A percentile compares a stretch with the other conserved stretches of the same genome.
Conservation (phyloP, 2,888 invertebrate genomes). For the Chrysina gloriosa region DNA sequence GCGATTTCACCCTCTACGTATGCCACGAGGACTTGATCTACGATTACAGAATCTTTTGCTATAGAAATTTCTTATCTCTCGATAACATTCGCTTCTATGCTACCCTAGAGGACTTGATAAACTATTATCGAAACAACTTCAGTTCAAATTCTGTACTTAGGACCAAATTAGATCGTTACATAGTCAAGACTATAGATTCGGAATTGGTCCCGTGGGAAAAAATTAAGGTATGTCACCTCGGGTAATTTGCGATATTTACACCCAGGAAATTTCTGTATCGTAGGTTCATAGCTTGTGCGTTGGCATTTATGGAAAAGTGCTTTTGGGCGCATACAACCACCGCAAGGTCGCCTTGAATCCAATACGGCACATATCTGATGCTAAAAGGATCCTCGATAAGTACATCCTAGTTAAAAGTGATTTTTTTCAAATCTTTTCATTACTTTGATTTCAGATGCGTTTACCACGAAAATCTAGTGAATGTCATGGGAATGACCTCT, state of each 20-base stretch:
- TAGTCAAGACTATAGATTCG: not conserved
- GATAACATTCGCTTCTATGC: not conserved
- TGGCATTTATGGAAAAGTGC: too few species aligned
- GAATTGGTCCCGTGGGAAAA: not conserved
- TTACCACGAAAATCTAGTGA: conserved; percentile 29
- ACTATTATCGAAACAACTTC: too few species aligned
- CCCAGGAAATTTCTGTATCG: too few species aligned
- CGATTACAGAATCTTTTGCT: not conserved
- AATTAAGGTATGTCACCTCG: not conserved
- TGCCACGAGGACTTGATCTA: not conserved
- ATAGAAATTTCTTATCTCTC: not conserved
- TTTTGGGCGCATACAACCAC: not conserved
- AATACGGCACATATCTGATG: not conserved
- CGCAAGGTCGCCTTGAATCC: not conserved
- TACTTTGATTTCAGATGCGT: not conserved
- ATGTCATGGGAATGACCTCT: conserved; percentile 13
- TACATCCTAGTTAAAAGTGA: not conserved
- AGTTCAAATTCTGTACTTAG: too few species aligned
- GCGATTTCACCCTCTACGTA: conserved; percentile 18
- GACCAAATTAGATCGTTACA: too few species aligned
- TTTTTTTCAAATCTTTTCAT: not conserved
- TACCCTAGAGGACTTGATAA: conserved; percentile 1
- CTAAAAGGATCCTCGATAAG: not conserved
- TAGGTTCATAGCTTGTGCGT: not conserved
- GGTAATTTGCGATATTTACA: too few species aligned